Evolutionary conservation across 2,113 vertebrate genomes (phyloP).

Genomic region (Manacus vitellinus): DNA sequence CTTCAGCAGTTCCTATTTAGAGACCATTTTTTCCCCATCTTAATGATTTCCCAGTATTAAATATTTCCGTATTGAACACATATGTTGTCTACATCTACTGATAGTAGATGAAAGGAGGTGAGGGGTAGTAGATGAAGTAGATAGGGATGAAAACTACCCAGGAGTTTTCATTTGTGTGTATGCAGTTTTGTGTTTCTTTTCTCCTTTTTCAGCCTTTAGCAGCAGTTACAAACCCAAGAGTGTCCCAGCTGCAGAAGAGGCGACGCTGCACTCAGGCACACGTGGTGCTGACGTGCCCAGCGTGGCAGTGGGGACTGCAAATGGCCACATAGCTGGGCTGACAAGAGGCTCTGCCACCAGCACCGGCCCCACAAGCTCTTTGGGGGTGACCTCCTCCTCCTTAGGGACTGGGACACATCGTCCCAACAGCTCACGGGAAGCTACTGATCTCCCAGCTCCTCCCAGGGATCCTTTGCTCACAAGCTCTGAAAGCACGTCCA

Average conservation of each 20-base stretch:
- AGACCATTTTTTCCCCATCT: background rate
- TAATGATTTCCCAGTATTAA: background rate
- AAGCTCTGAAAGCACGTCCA: background rate
- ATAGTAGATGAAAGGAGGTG: background rate
- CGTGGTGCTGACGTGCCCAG: background rate
- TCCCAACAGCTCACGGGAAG: background rate
- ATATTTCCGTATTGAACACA: background rate
- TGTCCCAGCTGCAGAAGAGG: background rate
- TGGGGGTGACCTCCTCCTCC: background rate
- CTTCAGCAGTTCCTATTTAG: background rate
- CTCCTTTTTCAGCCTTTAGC: background rate
- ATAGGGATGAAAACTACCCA: background rate
- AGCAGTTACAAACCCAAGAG: background rate
- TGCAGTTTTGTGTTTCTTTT: background rate
- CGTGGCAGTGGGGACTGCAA: rapidly evolving
- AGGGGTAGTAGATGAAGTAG: background rate
- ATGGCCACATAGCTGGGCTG: background rate
- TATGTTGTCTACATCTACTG: background rate
- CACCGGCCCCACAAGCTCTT: background rate
- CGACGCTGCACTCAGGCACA: rapidly evolving
- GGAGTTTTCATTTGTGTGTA: background rate
- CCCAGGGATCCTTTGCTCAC: background rate
- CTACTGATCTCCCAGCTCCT: rapidly evolving
- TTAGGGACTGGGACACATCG: rapidly evolving
- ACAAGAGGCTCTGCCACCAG: background rate